Percentiles rank a stretch among this genome's conserved stretches.
phyloP scores from a whole-genome alignment of 2,888 invertebrate genomes.

The Petrophora chlorosata region DNA sequence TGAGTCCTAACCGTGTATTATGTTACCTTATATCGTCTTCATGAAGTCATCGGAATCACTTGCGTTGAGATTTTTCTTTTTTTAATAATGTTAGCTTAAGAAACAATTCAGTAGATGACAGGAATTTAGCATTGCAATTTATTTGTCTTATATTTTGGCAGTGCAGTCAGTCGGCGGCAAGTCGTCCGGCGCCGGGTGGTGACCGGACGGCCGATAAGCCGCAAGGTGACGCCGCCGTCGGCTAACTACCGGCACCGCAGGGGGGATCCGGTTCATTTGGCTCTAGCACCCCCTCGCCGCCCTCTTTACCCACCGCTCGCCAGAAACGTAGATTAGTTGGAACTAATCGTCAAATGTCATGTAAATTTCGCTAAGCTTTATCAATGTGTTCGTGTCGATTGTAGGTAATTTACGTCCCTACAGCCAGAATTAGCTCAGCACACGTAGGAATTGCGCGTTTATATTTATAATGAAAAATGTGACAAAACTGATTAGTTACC shows the following conservation, averaged over 20 bases:
- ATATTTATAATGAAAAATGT: too few relatives aligned
- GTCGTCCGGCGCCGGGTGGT: slow-evolving; percentile 46
- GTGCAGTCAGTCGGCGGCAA: slow-evolving; percentile 40
- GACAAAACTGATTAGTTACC: too few relatives aligned
- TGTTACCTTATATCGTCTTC: too few relatives aligned
- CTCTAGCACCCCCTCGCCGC: slow-evolving; percentile 42
- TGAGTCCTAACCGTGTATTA: too few relatives aligned
- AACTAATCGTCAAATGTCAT: slow-evolving; percentile 48
- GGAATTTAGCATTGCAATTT: slow-evolving; percentile 41
- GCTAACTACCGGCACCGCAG: slow-evolving; percentile 56
- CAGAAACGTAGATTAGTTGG: slow-evolving; percentile 56
- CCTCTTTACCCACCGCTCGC: slow-evolving; percentile 41
- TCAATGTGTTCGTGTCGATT: slow-evolving; percentile 26
- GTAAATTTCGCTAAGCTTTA: slow-evolving; percentile 28
- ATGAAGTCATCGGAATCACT: too few relatives aligned
- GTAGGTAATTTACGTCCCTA: slow-evolving; percentile 14
- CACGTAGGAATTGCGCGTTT: slow-evolving; percentile 1
- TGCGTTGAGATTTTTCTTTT: too few relatives aligned
- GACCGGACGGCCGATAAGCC: slow-evolving; percentile 68
- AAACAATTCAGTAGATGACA: not conserved
- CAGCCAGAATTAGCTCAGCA: slow-evolving; percentile 5
- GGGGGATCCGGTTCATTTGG: slow-evolving; percentile 52
- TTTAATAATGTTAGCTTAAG: not conserved
- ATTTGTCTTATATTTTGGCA: slow-evolving; percentile 37
- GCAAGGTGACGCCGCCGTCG: slow-evolving; percentile 62